These are phyloP conservation scores for Incurvaria masculella DNA, from an alignment of 2,888 invertebrate genomes.

Conservation along the genomic window DNA sequence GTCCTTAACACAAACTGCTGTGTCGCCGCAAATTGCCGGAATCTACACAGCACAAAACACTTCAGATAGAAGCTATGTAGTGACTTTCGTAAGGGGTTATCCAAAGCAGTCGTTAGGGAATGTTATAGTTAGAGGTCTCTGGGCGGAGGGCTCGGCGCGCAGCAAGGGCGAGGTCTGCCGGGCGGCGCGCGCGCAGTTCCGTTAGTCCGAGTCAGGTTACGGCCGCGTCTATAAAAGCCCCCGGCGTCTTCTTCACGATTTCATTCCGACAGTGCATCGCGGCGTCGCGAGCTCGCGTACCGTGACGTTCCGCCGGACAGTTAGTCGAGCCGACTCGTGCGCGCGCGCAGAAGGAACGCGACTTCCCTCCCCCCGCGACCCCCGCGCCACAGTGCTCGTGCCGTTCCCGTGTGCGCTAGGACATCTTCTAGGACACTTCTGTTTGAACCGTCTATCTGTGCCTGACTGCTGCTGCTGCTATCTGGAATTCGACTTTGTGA, in stretches of 20 bases:
- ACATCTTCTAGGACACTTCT: background rate
- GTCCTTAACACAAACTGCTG: too few species aligned
- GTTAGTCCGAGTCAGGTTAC: slow-evolving; percentile 58
- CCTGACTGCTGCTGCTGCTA: background rate
- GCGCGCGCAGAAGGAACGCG: background rate
- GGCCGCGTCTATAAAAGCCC: slow-evolving; percentile 55
- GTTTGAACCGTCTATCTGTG: background rate
- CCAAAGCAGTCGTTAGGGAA: too few species aligned
- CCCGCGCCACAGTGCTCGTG: background rate
- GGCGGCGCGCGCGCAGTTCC: slow-evolving; percentile 35
- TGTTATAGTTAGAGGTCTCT: slow-evolving; percentile 22
- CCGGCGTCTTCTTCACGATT: slow-evolving; percentile 54
- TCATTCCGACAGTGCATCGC: slow-evolving; percentile 48
- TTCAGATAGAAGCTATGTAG: too few species aligned
- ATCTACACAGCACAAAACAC: too few species aligned
- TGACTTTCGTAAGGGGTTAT: too few species aligned
- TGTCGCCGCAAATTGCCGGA: too few species aligned
- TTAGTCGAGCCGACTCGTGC: background rate
- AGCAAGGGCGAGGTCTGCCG: slow-evolving; percentile 30
- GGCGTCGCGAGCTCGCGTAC: slow-evolving; percentile 28
- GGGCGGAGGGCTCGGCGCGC: slow-evolving; percentile 26
- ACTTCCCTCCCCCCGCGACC: background rate
- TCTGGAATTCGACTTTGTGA: background rate
- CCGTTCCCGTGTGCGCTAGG: too few species aligned
- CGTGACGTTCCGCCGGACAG: too few species aligned